Conservation (phyloP, 2,113 vertebrate species). For the Sturnira hondurensis region DNA sequence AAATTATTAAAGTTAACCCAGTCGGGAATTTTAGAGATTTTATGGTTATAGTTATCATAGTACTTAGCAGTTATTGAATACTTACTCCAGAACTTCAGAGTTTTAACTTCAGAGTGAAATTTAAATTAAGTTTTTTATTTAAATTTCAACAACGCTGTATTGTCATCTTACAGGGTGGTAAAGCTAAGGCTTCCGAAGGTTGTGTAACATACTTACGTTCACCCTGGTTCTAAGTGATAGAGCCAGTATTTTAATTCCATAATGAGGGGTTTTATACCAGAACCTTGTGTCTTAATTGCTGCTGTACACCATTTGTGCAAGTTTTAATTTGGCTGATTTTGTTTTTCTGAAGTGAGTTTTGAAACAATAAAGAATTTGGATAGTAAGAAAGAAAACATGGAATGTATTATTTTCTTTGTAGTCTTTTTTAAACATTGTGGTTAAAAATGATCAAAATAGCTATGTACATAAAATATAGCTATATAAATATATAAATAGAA, state of each 20-base stretch:
- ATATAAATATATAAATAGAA: conserved; percentile 8
- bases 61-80: neutral
- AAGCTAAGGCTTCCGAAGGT: neutral
- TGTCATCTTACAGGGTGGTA: neutral
- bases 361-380: neutral
- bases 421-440: neutral
- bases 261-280: neutral
- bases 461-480: neutral
- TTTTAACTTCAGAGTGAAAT: too few species aligned
- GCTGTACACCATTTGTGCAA: neutral
- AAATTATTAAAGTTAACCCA: neutral
- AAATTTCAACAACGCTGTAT: neutral
- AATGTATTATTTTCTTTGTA: neutral
- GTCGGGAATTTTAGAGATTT: neutral
- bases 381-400: neutral
- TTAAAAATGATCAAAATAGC: neutral
- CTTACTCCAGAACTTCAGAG: neutral
- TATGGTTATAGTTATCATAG: neutral
- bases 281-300: neutral
- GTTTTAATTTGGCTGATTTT: neutral
- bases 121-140: conserved; percentile 3
- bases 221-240: neutral
- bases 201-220: neutral
- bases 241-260: neutral
- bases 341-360: neutral